Percentiles rank a stretch among this genome's conserved stretches.
These are phyloP conservation scores for Mionectes olivaceus DNA, from an alignment of 2,797 vertebrate genomes.

Conservation along the genomic window DNA sequence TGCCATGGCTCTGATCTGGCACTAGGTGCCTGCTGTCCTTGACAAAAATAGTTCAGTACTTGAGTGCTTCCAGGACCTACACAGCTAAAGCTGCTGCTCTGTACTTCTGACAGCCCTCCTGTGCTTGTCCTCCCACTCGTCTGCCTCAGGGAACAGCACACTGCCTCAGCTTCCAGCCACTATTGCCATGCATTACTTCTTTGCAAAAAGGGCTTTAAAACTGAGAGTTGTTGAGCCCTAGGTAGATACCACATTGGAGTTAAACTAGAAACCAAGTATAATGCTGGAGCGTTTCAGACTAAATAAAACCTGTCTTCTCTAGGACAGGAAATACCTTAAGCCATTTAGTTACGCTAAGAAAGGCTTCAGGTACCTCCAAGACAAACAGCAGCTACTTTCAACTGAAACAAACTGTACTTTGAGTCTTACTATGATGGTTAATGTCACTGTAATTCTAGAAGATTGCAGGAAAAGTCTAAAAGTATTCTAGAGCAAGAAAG, in stretches of 20 bases:
- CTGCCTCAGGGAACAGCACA: neutral
- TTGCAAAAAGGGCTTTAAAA: neutral
- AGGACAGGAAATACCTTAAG: neutral
- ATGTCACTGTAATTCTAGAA: neutral
- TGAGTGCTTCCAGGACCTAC: neutral
- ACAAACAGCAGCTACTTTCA: neutral
- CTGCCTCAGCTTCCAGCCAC: neutral
- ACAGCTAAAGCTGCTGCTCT: neutral
- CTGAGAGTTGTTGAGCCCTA: neutral
- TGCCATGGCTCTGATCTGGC: neutral
- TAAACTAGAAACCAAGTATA: neutral
- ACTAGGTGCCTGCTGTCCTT: neutral
- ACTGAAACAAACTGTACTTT: neutral
- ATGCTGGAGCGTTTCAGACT: neutral
- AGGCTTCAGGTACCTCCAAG: neutral
- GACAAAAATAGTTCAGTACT: neutral
- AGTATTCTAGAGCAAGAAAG: neutral
- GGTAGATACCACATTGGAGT: neutral
- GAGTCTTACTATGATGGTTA: neutral
- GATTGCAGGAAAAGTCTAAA: neutral
- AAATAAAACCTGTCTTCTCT: neutral
- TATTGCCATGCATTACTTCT: neutral
- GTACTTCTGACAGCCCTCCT: neutral
- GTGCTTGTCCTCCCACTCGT: neutral
- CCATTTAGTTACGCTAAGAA: neutral